Base-by-base conservation (phyloP, 2,797 vertebrate genomes). In the Tragopan temminckii region DNA sequence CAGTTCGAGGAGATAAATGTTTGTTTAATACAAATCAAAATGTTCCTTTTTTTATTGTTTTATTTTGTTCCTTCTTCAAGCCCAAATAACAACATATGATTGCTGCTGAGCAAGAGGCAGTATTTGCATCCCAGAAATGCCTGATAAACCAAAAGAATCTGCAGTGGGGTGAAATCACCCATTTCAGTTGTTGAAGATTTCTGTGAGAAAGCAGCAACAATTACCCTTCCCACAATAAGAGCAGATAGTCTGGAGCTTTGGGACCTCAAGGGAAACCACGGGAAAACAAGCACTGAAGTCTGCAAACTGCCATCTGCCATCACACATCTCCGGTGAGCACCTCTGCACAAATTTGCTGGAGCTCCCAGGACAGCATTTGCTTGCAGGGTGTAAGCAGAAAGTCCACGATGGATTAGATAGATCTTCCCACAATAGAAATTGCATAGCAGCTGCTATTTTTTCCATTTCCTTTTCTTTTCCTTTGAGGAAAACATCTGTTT, bases 11-110 rank as follows among this genome's bases (percentile, higher is more conserved):
- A 95, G 59, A 91, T 68, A 82, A 80, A 68, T 85, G 67, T 78
- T 95, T 93, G 57, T 76, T 95, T 91, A 93, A 95, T 86, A 69
- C 45, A 85, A 91, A 88, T 75, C 59, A 82, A 95, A 93, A 85
- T 63, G 74, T 42, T 81, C 53, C 13, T 25, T 42, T 83, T 50
- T 69, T 52, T 52, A 17, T 67, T 31, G 23, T 59, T 71, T 52
- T 48, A 61, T 80, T 88, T 80, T 83, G 19, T 66, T 81, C 12
- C 10, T 88, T 84, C 42, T 71, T 89, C 53, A 13, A 84, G 48
- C 43, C 63, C 58, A 69, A 94, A 89, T 46, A 36, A 52, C 88
- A 35, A 31, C 77, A 79, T 58, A 45, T 46, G 23, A 82, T 93
- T 93, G 91, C 33, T 82, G 61, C 40, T 81, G 63, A 23, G 33